Conservation (phyloP, 2,797 vertebrate genomes). For the Acridotheres tristis region DNA sequence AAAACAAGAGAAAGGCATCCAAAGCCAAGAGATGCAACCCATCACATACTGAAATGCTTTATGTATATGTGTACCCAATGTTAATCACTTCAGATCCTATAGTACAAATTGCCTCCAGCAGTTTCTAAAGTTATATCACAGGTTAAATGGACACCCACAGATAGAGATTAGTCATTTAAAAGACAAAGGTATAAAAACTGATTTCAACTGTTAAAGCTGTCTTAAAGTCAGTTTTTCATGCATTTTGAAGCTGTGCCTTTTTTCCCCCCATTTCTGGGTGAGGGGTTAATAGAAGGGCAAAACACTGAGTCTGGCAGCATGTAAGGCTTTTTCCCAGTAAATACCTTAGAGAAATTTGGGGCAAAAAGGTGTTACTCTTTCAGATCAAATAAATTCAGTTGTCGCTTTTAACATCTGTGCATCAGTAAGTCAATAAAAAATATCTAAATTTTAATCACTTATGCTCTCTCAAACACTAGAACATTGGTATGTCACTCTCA, state of each 20-base stretch:
- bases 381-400: not conserved
- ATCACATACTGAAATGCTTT: not conserved
- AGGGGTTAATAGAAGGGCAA: not conserved
- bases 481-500: not conserved
- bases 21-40: not conserved
- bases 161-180: slow-evolving; percentile 1
- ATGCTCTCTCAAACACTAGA: not conserved
- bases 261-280: not conserved
- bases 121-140: slow-evolving; percentile 32
- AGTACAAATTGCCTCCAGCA: not conserved
- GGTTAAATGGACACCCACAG: slow-evolving; percentile 20
- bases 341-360: not conserved
- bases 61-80: not conserved
- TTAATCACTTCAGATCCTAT: not conserved
- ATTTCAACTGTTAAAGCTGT: not conserved
- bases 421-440: not conserved
- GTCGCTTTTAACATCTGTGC: not conserved
- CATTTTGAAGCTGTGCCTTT: not conserved
- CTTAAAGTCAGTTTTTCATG: not conserved
- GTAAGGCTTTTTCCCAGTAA: not conserved
- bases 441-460: not conserved
- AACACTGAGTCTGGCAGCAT: not conserved
- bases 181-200: not conserved
- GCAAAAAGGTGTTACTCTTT: not conserved
- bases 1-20: not conserved